Conservation (phyloP, 1,140 invertebrate genomes). For the Hyles vespertilio region DNA sequence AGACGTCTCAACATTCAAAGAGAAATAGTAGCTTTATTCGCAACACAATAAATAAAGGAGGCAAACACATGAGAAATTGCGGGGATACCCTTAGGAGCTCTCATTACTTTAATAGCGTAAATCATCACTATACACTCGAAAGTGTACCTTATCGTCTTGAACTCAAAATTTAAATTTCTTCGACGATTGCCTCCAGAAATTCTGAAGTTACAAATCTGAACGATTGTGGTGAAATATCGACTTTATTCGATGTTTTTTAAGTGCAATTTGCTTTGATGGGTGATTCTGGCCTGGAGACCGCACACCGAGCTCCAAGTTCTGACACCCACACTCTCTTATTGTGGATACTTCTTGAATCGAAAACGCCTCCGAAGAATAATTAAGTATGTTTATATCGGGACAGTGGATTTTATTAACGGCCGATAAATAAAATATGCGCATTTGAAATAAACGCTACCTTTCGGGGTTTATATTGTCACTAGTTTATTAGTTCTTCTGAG, state of each 20-base stretch:
- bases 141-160: constrained; percentile 23
- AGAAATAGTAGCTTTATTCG: constrained; percentile 59
- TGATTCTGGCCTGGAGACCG: constrained; percentile 45
- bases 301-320: constrained; percentile 46
- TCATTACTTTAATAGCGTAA: constrained; percentile 69
- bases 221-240: constrained; percentile 21
- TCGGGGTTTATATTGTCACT: no score
- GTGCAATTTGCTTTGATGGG: constrained; percentile 26
- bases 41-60: constrained; percentile 61
- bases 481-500: no score
- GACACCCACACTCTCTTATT: constrained; percentile 37
- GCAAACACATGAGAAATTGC: constrained; percentile 65
- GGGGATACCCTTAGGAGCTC: constrained; percentile 55
- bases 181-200: constrained; percentile 21
- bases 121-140: constrained; percentile 24
- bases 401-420: constrained; percentile 9
- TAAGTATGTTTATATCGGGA: constrained; percentile 30
- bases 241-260: constrained; percentile 17
- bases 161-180: constrained; percentile 25
- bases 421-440: constrained; percentile 23
- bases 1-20: constrained; percentile 31
- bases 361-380: constrained; percentile 37
- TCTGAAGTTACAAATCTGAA: constrained; percentile 26
- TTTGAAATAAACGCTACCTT: constrained; percentile 8
- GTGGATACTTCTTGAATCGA: constrained; percentile 16